Evolutionary conservation across 2,797 vertebrate species (phyloP), one percentile per base, ranked within the genome.

Genomic region (Sebastes minor): DNA sequence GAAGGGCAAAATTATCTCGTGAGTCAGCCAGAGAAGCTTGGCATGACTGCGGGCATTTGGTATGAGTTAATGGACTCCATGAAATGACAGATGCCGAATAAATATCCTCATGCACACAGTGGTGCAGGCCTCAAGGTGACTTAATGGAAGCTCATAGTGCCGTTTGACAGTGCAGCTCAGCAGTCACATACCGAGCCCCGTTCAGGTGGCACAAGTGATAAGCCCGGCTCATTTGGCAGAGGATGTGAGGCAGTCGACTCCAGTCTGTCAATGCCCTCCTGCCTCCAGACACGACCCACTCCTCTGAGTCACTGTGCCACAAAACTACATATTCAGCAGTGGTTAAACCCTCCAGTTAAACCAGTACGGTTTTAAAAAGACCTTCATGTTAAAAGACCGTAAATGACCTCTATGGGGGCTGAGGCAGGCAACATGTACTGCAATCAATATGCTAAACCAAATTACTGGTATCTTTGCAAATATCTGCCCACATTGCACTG

Each of bases 1-100:
- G 65, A 77, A 70, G 60, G 56, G 59, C 10, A 63, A 76, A 78
- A 76, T 33, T 27, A 73, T 75, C 57, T 69, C 11, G 60, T 74
- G 84, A 81, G 87, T 85, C 83, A 86, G 70, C 46, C 65, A 56
- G 27, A 70, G 74, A 71, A 76, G 77, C 78, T 86, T 82, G 80
- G 76, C 86, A 71, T 75, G 71, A 72, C 83, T 82, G 63, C 67
- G 8, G 69, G 81, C 76, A 52, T 84, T 77, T 67, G 62, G 56
- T 57, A 35, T 49, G 62, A 90, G 46, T 81, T 69, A 80, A 33
- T 64, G 61, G 62, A 42, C 53, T 81, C 75, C 70, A 2, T 68
- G 53, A 87, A 87, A 83, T 80, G 85, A 87, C 87, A 88, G 87
- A 74, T 76, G 76, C 69, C 22, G 62, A 87, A 87, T 74, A 76